Base-by-base conservation (phyloP, 2,113 vertebrate genomes). In the Myotis brandtii region DNA sequence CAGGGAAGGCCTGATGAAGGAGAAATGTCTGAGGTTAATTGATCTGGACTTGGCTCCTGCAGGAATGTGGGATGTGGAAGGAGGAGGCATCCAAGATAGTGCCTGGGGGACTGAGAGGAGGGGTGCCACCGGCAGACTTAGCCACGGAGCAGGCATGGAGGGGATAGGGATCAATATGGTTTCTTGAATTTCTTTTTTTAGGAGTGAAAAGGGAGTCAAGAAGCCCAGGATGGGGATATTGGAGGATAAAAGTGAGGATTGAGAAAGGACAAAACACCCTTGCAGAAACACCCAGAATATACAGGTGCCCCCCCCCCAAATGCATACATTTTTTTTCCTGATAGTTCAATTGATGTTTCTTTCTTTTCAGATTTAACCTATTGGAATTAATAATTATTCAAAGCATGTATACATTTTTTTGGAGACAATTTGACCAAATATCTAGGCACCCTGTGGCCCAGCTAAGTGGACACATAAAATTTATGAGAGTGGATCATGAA, bases 131-230 rank as follows among this genome's bases (percentile, higher is more conserved):
- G 82, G 66, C 32, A 40, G 72, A 4, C 21, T 9, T 2, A 20
- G 40, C 50, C 27, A 4, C 1, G 9, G 25, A 37, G 9, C 0
- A 34, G 82, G 18, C 34, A 25, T 34, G 25, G 48, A 83, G 48
- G 21, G 14, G 34, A 37, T 21, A 21, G 54, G 13, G 9, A 9
- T 37, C 27, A 40, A 11, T 25, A 20, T 66, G 64, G 56, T 17
- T 80, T 46, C n/a, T 89, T 75, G 27, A 73, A 37, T 64, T 62
- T 77, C 34, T 90, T 84, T 85, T 72, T 86, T 92, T 18, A 75
- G n/a, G 32, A 85, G 73, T 62, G 54, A 73, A 79, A 72, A 89
- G 40, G 69, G n/a, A 76, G 32, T 76, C 14, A 17, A 64, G n/a
- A 27, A 69, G 66, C 5, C 3, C 48, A 46, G n/a, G 12, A 20